Conservation (phyloP, 1,140 invertebrate species). For the Scaptodrosophila lebanonensis region DNA sequence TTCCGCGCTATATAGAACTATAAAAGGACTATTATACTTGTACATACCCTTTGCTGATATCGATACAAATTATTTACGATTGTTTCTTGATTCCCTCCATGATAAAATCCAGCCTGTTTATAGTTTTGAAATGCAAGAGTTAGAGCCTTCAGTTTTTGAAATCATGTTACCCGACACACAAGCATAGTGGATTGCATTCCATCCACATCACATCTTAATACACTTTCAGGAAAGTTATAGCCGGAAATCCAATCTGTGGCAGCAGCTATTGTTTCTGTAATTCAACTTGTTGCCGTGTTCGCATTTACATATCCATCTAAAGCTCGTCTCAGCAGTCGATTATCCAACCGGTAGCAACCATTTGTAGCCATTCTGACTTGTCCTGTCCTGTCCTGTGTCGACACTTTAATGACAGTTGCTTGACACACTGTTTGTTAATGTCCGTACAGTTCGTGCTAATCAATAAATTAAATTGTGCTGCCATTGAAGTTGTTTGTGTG, state of each 20-base stretch:
- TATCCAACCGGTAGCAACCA: not conserved
- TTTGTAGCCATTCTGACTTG: not conserved
- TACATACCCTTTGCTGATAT: conserved; percentile 1
- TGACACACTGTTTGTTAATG: conserved; percentile 60
- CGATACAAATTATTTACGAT: conserved; percentile 5
- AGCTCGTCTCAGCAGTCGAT: conserved; percentile 53
- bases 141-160: too few species aligned
- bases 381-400: conserved; percentile 34
- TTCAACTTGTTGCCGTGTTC: conserved; percentile 62
- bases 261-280: conserved; percentile 42
- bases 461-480: conserved; percentile 50
- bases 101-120: too few species aligned
- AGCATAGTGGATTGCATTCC: too few species aligned
- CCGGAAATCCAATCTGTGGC: too few species aligned
- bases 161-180: too few species aligned
- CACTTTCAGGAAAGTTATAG: too few species aligned
- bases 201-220: too few species aligned
- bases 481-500: conserved; percentile 2
- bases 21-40: conserved; percentile 15
- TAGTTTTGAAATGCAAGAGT: too few species aligned
- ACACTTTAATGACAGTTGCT: conserved; percentile 64
- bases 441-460: conserved; percentile 39
- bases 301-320: conserved; percentile 20
- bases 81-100: too few species aligned
- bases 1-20: conserved; percentile 4